A percentile compares a stretch with the other conserved stretches of the same genome.
These are phyloP conservation scores for Australoheros scitulus DNA, from an alignment of 2,113 vertebrate species.

Conservation along the genomic window DNA sequence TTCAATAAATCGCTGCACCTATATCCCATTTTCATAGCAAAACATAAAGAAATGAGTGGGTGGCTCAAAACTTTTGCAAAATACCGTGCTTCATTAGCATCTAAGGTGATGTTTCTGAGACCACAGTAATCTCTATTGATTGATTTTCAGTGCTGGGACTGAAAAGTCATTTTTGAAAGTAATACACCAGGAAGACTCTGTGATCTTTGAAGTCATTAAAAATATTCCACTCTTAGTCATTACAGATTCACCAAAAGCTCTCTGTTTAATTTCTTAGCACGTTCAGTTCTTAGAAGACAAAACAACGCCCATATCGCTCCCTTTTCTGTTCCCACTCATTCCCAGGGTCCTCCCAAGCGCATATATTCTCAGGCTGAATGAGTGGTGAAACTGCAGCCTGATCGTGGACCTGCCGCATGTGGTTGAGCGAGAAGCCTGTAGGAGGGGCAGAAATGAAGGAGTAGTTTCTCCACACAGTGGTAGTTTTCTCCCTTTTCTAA, in stretches of 20 bases:
- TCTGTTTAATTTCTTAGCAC: constrained; percentile 27
- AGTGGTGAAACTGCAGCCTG: constrained; percentile 45
- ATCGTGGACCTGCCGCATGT: constrained; percentile 40
- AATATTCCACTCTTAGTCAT: constrained; percentile 1
- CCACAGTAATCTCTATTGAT: no score
- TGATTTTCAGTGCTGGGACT: no score
- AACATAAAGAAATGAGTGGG: no score
- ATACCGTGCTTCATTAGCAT: no score
- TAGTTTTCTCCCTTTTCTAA: constrained; percentile 61
- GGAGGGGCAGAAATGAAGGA: constrained; percentile 44
- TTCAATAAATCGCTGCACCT: no score
- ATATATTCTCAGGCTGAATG: constrained; percentile 29
- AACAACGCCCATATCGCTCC: constrained; percentile 6
- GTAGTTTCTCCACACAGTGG: constrained; percentile 56
- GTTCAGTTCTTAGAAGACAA: constrained; percentile 23
- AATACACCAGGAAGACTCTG: no score
- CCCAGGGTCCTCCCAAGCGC: constrained; percentile 44
- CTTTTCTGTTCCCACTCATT: constrained; percentile 40
- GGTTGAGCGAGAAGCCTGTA: constrained; percentile 35
- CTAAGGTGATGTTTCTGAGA: no score
- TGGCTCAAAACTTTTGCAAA: no score
- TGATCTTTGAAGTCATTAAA: background rate
- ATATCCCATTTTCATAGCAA: no score
- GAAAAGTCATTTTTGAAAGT: no score
- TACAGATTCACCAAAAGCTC: background rate